Evolutionary conservation across 2,113 vertebrate genomes (phyloP).

Genomic region (Hyperopisus bebe): DNA sequence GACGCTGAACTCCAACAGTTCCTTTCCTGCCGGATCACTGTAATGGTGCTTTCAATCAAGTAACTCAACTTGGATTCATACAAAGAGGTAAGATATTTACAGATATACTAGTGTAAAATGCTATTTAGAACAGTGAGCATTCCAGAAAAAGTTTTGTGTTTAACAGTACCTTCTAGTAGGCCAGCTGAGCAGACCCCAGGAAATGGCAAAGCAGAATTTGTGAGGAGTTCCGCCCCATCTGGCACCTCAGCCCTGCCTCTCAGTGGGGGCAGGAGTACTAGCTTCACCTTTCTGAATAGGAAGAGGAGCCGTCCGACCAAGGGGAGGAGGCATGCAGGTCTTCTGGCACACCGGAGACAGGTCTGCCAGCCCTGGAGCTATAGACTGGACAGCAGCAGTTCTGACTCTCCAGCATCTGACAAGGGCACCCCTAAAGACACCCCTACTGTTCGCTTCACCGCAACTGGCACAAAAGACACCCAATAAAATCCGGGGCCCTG

Average conservation of each 20-base stretch:
- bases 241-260: background rate
- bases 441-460: background rate
- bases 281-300: background rate
- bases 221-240: too few species aligned
- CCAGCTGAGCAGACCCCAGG: background rate
- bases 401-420: background rate
- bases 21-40: background rate
- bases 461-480: background rate
- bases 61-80: background rate
- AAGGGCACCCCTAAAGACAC: background rate
- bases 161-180: background rate
- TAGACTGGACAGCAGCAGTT: background rate
- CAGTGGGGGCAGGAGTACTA: background rate
- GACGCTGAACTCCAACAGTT: too few species aligned
- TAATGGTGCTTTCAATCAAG: background rate
- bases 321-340: background rate
- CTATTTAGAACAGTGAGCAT: background rate
- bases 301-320: background rate
- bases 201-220: background rate
- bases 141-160: background rate
- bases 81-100: background rate
- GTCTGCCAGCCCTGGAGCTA: background rate
- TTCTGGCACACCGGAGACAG: background rate
- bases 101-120: background rate
- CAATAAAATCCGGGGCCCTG: background rate